Base-by-base conservation (phyloP, 2,888 invertebrate genomes). In the Teleiodes luculella region DNA sequence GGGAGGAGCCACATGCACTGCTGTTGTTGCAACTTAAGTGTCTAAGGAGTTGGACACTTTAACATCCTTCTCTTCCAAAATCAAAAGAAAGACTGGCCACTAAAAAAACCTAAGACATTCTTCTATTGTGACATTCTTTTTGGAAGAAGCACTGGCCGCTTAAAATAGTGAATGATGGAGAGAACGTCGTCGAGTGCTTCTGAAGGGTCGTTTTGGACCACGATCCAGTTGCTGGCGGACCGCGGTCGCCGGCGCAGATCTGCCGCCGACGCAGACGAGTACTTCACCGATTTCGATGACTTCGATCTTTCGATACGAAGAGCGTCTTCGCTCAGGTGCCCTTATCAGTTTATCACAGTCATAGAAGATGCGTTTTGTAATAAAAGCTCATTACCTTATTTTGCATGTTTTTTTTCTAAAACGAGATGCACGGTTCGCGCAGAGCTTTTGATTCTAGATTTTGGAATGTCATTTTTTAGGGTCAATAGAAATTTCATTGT, bases 181-280 rank as follows among this genome's bases (percentile, higher is more conserved):
- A 80, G 87, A 48, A 70, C 78, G 36, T 73, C 82, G 51, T 89
- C 90, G 48, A 84, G 75, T 65, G 74, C 90, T 33, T 85, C 88
- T 7, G 90, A 87, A 56, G 86, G 90, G 48, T 80, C 85, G 37
- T 92, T 93, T 71, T 92, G 93, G 92, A 91, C 91, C 48, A 92
- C 92, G n/a, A 90, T 93, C 57, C 92, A 92, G 57, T 81, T 92
- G 35, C 82, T 93, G 14, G 91, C 92, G 13, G 91, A 86, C 31
- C 83, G 87, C 7, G 91, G 90, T 43, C 78, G 89, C 55, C 81
- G 90, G 53, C 76, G 86, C 36, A 50, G 53, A 6, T 88, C 89
- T 3, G 80, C 84, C n/a, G 78, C 80, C 24, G 91, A 91, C 62
- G 71, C 70, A 39, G 89, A 87, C 33, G 86, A 86, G 52, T 67